These are phyloP conservation scores for Nebria ingens DNA, from an alignment of 1,140 invertebrate species.

Conservation along the genomic window DNA sequence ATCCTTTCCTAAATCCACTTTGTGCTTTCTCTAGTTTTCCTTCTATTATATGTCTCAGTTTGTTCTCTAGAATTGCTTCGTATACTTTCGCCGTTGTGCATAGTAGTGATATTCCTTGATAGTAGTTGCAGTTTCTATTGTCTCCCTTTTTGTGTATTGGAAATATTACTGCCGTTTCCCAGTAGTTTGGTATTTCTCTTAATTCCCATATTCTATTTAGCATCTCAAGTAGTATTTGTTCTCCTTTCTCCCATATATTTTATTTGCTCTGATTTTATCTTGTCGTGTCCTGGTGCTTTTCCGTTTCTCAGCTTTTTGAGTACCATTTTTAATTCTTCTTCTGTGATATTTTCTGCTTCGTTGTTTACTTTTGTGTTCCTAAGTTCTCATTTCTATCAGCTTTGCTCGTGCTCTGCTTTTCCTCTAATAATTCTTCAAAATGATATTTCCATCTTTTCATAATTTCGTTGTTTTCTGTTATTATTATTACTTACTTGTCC, in stretches of 20 bases:
- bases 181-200: conserved; percentile 17
- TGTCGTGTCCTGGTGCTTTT: conserved; percentile 14
- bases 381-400: background rate
- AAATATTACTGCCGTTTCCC: conserved; percentile 15
- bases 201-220: conserved; percentile 15
- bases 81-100: conserved; percentile 11
- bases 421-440: conserved; percentile 1
- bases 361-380: background rate
- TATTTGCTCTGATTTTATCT: conserved; percentile 16
- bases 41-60: conserved; percentile 11
- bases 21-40: conserved; percentile 8
- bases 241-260: conserved; percentile 16
- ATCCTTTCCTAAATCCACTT: conserved; percentile 11
- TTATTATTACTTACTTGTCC: background rate
- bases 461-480: background rate
- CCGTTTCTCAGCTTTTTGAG: conserved; percentile 16
- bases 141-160: conserved; percentile 18
- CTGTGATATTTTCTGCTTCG: conserved; percentile 8
- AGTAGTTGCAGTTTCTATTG: conserved; percentile 13
- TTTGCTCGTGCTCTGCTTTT: background rate
- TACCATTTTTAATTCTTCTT: conserved; percentile 13
- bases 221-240: conserved; percentile 10
- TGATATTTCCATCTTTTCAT: background rate
- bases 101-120: conserved; percentile 14
- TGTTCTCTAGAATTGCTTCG: conserved; percentile 13